These are phyloP conservation scores for Molanna angustata DNA, from an alignment of 2,888 invertebrate species.

Conservation along the genomic window DNA sequence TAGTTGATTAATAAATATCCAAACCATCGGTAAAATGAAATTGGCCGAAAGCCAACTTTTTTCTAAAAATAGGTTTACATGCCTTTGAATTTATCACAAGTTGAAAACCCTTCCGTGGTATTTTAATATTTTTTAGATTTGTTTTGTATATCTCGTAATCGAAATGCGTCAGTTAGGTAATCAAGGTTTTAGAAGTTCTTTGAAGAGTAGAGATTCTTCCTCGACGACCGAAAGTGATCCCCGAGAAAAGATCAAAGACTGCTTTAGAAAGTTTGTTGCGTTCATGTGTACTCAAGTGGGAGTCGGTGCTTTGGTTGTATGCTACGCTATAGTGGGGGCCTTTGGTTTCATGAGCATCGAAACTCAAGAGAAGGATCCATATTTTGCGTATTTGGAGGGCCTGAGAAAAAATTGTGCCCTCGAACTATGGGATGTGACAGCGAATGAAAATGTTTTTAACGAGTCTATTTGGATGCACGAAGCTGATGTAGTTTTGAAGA, in stretches of 20 bases:
- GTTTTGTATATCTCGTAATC: no score
- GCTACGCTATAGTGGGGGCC: slow-evolving; percentile 84
- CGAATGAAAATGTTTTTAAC: slow-evolving; percentile 67
- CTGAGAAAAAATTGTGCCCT: slow-evolving; percentile 59
- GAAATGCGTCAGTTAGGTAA: slow-evolving; percentile 21
- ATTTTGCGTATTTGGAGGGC: slow-evolving; percentile 49
- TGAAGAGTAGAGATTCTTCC: slow-evolving; percentile 65
- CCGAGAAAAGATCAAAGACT: slow-evolving; percentile 77
- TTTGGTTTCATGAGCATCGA: slow-evolving; percentile 79
- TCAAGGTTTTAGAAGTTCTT: slow-evolving; percentile 54
- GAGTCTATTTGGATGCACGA: slow-evolving; percentile 60
- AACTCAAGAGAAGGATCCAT: slow-evolving; percentile 55
- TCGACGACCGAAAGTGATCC: slow-evolving; percentile 66
- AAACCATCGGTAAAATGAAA: slow-evolving; percentile 11
- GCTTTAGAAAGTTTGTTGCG: slow-evolving; percentile 79
- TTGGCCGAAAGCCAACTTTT: slow-evolving; percentile 20
- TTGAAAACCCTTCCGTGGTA: slow-evolving; percentile 2
- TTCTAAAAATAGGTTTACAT: slow-evolving; percentile 24
- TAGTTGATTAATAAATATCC: slow-evolving; percentile 12
- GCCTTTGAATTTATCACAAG: slow-evolving; percentile 7
- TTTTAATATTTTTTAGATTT: slow-evolving; percentile 1
- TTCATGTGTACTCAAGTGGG: slow-evolving; percentile 94
- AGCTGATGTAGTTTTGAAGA: slow-evolving; percentile 59
- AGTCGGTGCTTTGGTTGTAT: slow-evolving; percentile 82
- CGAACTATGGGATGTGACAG: slow-evolving; percentile 67